Evolutionary conservation across 2,113 vertebrate species (phyloP), one percentile per base, ranked within the genome.

Genomic region (Paratilapia polleni): DNA sequence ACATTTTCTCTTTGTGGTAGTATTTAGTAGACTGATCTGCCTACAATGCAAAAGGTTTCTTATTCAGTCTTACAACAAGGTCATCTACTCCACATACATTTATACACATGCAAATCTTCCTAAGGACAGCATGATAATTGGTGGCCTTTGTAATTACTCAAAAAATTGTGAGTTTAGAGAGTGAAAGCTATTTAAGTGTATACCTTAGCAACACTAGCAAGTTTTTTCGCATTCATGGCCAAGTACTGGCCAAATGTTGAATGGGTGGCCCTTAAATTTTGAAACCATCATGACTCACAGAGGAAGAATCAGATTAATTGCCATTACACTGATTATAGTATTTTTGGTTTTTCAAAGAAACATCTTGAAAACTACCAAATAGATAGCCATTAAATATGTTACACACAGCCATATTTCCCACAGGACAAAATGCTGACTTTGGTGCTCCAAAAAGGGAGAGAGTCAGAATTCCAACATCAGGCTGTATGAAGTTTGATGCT

Each of bases 21-120:
- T 74, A 58, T 77, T 73, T 57, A 36, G 49, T 74, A 85, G 59
- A 81, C 62, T 38, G 43, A 28, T 20, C 66, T 24, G 19, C 41
- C 41, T 0, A 22, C 64, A 79, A 22, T 49, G 34, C 28, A 43
- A 77, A 80, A 74, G 77, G 58, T 75, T 52, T 12, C 63, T 79
- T 60, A 31, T 62, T 70, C 70, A 82, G 47, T 59, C 56, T 24
- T 79, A 54, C 4, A 82, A 63, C 61, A 80, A 83, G 66, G 78
- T 77, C 81, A 68, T 26, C 47, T 11, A 43, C 28, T 31, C 28
- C 4, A 31, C 28, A 31, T 31, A 31, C 28, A 31, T 31, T 3
- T 31, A 31, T 31, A 31, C 28, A 31, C n/a, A n/a, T n/a, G 2
- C 15, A 76, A 20, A 73, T 8, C 26, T 19, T 49, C 47, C 54